These are phyloP conservation scores for Drosophila jambulina DNA, from an alignment of 1,140 invertebrate genomes.

Conservation along the genomic window DNA sequence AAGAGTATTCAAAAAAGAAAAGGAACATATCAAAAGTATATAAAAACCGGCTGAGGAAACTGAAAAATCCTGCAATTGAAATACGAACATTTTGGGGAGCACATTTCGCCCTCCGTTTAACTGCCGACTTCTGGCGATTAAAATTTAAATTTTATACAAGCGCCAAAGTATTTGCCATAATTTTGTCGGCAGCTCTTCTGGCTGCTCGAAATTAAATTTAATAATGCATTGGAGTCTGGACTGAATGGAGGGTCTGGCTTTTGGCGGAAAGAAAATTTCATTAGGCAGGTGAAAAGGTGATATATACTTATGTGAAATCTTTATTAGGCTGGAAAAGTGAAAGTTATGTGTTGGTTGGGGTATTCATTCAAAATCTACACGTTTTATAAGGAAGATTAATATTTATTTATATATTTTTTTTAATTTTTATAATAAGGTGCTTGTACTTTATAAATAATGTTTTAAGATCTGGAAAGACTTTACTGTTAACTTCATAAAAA, in stretches of 20 bases:
- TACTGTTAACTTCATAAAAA: too few relatives aligned
- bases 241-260: conserved; percentile 40
- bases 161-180: conserved; percentile 69
- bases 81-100: conserved; percentile 41
- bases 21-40: neutral
- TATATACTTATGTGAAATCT: conserved; percentile 1
- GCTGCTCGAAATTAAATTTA: conserved; percentile 73
- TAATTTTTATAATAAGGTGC: neutral
- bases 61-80: conserved; percentile 4
- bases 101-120: conserved; percentile 1
- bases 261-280: conserved; percentile 50
- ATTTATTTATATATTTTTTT: neutral
- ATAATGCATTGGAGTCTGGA: conserved; percentile 61
- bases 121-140: conserved; percentile 51
- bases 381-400: neutral
- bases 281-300: conserved; percentile 36
- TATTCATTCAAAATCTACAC: too few relatives aligned
- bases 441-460: neutral
- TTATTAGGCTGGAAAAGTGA: conserved; percentile 7
- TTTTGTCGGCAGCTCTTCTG: conserved; percentile 37
- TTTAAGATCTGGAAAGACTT: too few relatives aligned
- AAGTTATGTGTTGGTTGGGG: conserved; percentile 2
- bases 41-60: neutral
- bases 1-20: neutral
- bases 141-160: conserved; percentile 76